Conservation (phyloP, 2,113 vertebrate species). For the Tor tambroides region DNA sequence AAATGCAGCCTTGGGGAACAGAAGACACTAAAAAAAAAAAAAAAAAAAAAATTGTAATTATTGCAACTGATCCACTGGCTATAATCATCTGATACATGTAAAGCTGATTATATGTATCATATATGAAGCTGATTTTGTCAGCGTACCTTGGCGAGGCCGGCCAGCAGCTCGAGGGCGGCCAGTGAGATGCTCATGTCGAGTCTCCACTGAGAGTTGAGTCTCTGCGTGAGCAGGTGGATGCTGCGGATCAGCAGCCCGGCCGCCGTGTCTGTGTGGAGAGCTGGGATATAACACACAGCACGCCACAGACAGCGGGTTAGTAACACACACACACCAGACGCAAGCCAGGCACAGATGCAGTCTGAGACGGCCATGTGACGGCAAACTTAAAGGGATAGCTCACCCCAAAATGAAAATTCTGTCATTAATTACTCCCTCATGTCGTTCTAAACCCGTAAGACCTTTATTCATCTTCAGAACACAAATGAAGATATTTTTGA, state of each 20-base stretch:
- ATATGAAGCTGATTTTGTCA: neutral
- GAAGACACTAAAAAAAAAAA: no score
- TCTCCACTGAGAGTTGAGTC: conserved; percentile 90
- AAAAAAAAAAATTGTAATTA: no score
- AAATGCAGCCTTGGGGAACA: no score
- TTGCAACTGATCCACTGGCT: no score
- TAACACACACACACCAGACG: conserved; percentile 45
- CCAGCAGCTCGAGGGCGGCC: conserved; percentile 89
- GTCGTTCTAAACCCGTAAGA: no score
- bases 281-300: conserved; percentile 88
- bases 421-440: no score
- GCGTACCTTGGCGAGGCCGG: conserved; percentile 89
- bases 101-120: no score
- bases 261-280: conserved; percentile 94
- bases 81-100: no score
- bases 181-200: conserved; percentile 92
- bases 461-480: no score
- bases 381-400: no score
- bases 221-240: conserved; percentile 90
- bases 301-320: conserved; percentile 72
- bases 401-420: no score
- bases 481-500: no score
- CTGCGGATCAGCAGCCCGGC: conserved; percentile 88
- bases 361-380: neutral
- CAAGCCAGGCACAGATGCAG: conserved; percentile 49